Evolutionary conservation across 2,113 vertebrate species (phyloP), one percentile per base, ranked within the genome.

Genomic region (Eonycteris spelaea): DNA sequence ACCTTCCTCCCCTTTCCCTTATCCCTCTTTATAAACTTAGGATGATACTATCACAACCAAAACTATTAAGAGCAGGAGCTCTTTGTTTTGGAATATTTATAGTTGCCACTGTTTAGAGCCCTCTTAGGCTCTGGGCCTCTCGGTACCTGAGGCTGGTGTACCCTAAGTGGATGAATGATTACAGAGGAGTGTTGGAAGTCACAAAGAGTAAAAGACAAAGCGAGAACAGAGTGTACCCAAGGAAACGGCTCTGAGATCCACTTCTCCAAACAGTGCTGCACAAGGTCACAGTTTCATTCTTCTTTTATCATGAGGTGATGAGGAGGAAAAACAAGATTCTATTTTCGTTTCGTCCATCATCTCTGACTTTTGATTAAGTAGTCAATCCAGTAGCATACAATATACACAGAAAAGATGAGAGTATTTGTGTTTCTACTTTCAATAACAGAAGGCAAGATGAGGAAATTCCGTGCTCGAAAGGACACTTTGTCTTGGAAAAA

Each of bases 191-290:
- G 30, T 15, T 55, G 63, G 68, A 53, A 68, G n/a, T 26, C 48
- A 2, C n/a, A 51, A 83, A 55, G 16, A 88, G 21, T n/a, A 43
- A 91, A 88, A 83, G 57, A 67, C 74, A 83, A n/a, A 71, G 86
- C 82, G 91, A 91, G 90, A 94, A 93, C 79, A 79, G 75, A 63
- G 51, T 79, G 82, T 94, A 68, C 94, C 82, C 78, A 70, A 78
- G 22, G 77, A 96, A 90, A 89, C n/a, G 53, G 68, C 77, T 86
- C 68, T 38, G 67, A 96, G 82, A 53, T n/a, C 28, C 21, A 16
- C n/a, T 94, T 94, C 83, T 91, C 78, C 0, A 30, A 73, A 90
- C 83, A 90, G 55, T 53, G 71, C 35, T 67, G 40, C 7, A 3
- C 43, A 85, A 87, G 90, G 90, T 74, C n/a, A 6, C 35, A 21